phyloP scores from a whole-genome alignment of 1,140 invertebrate genomes.

The Penaeus japonicus region DNA sequence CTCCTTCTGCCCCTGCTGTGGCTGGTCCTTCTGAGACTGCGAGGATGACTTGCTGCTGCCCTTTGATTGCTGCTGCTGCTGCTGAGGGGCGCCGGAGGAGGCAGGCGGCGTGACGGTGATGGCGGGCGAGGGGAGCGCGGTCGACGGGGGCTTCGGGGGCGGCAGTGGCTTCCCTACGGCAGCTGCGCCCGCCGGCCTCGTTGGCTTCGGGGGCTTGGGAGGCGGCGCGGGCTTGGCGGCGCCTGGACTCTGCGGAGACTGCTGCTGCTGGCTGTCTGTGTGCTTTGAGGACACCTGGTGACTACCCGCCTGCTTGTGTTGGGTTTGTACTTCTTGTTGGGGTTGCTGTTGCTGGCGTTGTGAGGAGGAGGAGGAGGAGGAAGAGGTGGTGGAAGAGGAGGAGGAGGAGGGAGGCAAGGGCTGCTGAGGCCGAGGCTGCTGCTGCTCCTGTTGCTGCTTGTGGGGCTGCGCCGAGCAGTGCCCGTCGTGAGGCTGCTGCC shows the following conservation, averaged over 20 bases:
- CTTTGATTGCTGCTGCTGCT: background rate
- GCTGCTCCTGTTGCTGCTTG: background rate
- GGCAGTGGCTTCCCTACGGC: background rate
- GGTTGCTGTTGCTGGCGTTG: constrained; percentile 22
- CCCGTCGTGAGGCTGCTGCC: background rate
- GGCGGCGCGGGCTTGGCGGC: constrained; percentile 33
- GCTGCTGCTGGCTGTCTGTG: background rate
- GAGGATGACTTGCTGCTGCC: background rate
- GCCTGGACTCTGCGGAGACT: background rate
- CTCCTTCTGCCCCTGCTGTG: constrained; percentile 15
- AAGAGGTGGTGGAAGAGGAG: background rate
- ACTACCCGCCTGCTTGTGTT: background rate
- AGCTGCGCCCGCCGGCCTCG: background rate
- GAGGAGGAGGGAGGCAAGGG: background rate
- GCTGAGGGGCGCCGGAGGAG: background rate
- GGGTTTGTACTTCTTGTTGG: background rate
- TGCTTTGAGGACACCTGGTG: no score
- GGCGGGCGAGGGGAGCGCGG: background rate
- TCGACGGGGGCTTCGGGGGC: background rate
- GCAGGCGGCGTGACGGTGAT: background rate
- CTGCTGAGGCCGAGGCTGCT: background rate
- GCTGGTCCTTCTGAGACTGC: background rate
- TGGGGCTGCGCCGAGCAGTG: background rate
- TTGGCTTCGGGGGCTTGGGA: constrained; percentile 41
- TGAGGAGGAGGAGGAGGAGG: constrained; percentile 20